A percentile compares a stretch with the other conserved stretches of the same genome.
Evolutionary conservation across 2,113 vertebrate genomes (phyloP).

Genomic region (Bolborhynchus lineola): DNA sequence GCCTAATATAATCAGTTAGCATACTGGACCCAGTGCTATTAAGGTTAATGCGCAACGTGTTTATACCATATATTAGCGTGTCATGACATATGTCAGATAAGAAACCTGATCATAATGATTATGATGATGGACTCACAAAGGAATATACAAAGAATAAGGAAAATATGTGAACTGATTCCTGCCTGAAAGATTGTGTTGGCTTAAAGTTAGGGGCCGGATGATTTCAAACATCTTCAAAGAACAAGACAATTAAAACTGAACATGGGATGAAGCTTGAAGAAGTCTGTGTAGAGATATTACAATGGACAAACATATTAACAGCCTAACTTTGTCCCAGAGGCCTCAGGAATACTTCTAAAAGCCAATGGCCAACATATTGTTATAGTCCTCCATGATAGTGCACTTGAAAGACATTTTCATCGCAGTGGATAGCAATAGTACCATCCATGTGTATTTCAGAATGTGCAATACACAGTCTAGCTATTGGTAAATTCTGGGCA

Average conservation of each 20-base stretch:
- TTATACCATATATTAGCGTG: background rate
- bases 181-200: background rate
- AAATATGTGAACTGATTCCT: background rate
- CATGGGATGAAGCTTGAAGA: background rate
- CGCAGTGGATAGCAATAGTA: background rate
- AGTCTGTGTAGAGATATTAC: background rate
- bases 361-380: background rate
- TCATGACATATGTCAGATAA: constrained; percentile 49
- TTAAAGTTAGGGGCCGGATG: background rate
- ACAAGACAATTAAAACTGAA: background rate
- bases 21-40: constrained; percentile 23
- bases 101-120: constrained; percentile 19
- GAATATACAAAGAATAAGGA: background rate
- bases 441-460: background rate
- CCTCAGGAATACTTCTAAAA: background rate
- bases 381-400: background rate
- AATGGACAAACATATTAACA: background rate
- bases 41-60: constrained; percentile 60
- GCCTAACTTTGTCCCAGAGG: background rate
- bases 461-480: background rate
- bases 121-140: constrained; percentile 29
- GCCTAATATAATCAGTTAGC: constrained; percentile 43
- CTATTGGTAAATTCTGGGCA: background rate
- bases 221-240: background rate
- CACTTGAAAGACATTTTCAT: background rate